Conservation (phyloP, 2,797 vertebrate species). For the Gobio occitaniae region DNA sequence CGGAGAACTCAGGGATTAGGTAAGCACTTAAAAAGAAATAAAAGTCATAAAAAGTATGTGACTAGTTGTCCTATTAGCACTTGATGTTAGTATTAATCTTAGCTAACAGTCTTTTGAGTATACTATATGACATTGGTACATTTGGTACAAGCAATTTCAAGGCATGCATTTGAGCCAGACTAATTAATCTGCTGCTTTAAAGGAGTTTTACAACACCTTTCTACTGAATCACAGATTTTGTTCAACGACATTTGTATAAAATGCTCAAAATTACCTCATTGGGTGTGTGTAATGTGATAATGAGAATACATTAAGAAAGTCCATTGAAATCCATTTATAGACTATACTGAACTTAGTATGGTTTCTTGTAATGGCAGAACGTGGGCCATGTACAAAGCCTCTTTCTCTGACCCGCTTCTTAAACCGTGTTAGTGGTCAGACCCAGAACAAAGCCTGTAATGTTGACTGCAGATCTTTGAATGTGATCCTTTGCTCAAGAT, state of each 20-base stretch:
- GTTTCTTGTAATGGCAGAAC: background rate
- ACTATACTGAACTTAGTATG: constrained; percentile 8
- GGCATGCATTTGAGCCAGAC: too few relatives aligned
- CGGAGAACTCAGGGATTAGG: too few relatives aligned
- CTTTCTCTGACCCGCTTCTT: constrained; percentile 3
- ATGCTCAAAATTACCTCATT: background rate
- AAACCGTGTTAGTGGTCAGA: background rate
- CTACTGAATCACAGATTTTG: background rate
- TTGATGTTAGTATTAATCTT: too few relatives aligned
- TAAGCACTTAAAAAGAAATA: too few relatives aligned
- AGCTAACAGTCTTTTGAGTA: too few relatives aligned
- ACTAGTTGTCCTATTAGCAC: too few relatives aligned
- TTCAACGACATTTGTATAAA: background rate
- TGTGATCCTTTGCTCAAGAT: constrained; percentile 14
- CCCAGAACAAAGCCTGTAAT: constrained; percentile 30
- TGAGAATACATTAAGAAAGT: constrained; percentile 20
- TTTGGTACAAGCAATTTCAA: too few relatives aligned
- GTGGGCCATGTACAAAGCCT: constrained; percentile 6
- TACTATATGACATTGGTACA: too few relatives aligned
- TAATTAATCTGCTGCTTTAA: too few relatives aligned
- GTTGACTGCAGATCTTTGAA: constrained; percentile 12
- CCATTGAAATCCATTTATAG: constrained; percentile 10
- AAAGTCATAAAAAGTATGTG: too few relatives aligned
- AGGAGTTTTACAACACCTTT: background rate
- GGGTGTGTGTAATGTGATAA: background rate